A percentile compares a stretch with the other conserved stretches of the same genome.
Conservation (phyloP, 2,113 vertebrate genomes). For the Thryonomys swinderianus region DNA sequence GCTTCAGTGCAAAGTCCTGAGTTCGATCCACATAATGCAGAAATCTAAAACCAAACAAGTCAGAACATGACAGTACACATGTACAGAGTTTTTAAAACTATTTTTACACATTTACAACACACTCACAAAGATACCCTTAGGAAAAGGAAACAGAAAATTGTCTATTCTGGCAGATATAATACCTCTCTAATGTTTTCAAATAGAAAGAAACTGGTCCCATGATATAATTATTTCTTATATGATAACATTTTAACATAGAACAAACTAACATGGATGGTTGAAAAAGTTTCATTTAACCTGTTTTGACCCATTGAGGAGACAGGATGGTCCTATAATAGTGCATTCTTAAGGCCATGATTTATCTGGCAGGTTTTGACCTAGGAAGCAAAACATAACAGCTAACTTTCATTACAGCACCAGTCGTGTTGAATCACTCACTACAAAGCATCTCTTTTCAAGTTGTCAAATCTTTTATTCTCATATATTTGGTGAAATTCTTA, state of each 20-base stretch:
- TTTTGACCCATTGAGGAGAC: neutral
- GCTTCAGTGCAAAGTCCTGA: no score
- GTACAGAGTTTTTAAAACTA: neutral
- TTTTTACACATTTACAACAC: neutral
- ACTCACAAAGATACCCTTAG: neutral
- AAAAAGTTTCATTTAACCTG: neutral
- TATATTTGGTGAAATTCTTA: neutral
- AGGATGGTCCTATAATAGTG: neutral
- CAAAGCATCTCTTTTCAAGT: neutral
- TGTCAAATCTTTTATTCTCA: neutral
- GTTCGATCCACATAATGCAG: no score
- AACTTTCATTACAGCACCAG: neutral
- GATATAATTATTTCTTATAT: neutral
- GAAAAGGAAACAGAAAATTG: neutral
- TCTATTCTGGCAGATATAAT: neutral
- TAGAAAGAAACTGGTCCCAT: neutral
- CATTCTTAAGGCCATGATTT: neutral
- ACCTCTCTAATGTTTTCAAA: neutral
- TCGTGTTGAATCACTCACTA: neutral
- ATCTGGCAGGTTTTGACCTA: neutral
- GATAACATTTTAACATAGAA: neutral
- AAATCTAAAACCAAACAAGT: no score
- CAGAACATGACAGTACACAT: neutral
- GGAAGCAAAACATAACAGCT: neutral
- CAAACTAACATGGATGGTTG: neutral